phyloP scores from a whole-genome alignment of 2,113 vertebrate genomes.

The Triplophysa tibetana region DNA sequence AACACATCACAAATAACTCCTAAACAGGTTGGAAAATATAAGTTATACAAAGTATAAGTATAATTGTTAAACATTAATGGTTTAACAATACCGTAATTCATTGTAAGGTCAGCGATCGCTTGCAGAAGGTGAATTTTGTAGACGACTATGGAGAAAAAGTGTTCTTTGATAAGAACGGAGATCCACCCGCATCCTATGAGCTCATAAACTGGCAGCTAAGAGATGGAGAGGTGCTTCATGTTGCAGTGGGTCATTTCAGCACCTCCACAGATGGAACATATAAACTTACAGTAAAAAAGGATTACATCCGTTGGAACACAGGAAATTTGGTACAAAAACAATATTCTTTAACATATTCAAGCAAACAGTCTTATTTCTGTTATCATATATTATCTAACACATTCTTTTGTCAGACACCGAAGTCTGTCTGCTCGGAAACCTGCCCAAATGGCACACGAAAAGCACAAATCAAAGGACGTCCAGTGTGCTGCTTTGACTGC shows the following conservation, averaged over 20 bases:
- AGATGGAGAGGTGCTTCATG: conserved; percentile 69
- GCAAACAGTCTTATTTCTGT: not conserved
- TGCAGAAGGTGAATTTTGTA: conserved; percentile 68
- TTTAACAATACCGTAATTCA: not conserved
- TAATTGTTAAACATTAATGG: not conserved
- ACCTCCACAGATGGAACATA: conserved; percentile 54
- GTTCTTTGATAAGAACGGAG: conserved; percentile 72
- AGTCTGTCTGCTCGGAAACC: conserved; percentile 65
- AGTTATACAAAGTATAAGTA: not conserved
- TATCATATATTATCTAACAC: not conserved
- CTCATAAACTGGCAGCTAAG: conserved; percentile 77
- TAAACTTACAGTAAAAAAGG: conserved; percentile 65
- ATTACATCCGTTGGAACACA: conserved; percentile 68
- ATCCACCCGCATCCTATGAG: conserved; percentile 72
- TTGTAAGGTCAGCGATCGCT: conserved; percentile 63
- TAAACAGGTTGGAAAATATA: conserved; percentile 60
- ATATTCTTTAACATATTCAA: not conserved
- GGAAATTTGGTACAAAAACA: conserved; percentile 58
- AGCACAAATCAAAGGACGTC: conserved; percentile 66
- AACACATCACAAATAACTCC: conserved; percentile 66
- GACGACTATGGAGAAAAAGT: conserved; percentile 68
- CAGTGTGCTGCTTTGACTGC: conserved; percentile 64
- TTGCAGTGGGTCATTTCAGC: conserved; percentile 69
- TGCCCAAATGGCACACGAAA: conserved; percentile 71
- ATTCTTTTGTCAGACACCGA: conserved; percentile 61